phyloP scores from a whole-genome alignment of 2,888 invertebrate species.

The Yponomeuta cagnagella region DNA sequence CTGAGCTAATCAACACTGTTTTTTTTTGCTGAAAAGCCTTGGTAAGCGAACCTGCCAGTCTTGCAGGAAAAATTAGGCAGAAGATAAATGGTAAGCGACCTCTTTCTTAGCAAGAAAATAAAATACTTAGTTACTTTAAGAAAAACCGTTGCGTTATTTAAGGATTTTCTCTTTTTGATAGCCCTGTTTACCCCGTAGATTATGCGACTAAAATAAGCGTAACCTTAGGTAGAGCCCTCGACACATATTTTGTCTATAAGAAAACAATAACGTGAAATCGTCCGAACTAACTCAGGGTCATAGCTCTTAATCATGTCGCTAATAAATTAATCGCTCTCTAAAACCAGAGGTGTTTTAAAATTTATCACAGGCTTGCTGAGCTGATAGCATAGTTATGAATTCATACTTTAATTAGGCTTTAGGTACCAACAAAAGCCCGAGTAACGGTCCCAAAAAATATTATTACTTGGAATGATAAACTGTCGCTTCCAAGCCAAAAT shows the following conservation, averaged over 20 bases:
- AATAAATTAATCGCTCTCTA: conserved; percentile 47
- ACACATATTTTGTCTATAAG: conserved; percentile 67
- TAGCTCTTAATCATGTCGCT: conserved; percentile 40
- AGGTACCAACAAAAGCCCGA: background rate
- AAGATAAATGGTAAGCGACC: background rate
- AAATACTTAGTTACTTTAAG: background rate
- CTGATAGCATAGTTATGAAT: background rate
- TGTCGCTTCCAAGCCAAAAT: background rate
- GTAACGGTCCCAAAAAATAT: background rate
- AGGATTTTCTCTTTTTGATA: background rate
- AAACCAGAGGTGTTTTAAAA: background rate
- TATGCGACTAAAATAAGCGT: conserved; percentile 19
- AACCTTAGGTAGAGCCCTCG: conserved; percentile 70
- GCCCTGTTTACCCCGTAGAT: background rate
- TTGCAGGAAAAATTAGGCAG: background rate
- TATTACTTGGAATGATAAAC: background rate
- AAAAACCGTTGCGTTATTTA: background rate
- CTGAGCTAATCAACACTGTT: background rate
- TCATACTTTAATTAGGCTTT: background rate
- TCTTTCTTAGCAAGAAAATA: background rate
- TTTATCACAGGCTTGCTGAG: background rate
- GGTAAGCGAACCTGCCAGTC: conserved; percentile 1
- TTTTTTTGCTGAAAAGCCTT: background rate
- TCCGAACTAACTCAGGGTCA: conserved; percentile 58
- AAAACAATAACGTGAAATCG: conserved; percentile 74